Base-by-base conservation (phyloP, 1,140 invertebrate species). In the Drosophila bocki region DNA sequence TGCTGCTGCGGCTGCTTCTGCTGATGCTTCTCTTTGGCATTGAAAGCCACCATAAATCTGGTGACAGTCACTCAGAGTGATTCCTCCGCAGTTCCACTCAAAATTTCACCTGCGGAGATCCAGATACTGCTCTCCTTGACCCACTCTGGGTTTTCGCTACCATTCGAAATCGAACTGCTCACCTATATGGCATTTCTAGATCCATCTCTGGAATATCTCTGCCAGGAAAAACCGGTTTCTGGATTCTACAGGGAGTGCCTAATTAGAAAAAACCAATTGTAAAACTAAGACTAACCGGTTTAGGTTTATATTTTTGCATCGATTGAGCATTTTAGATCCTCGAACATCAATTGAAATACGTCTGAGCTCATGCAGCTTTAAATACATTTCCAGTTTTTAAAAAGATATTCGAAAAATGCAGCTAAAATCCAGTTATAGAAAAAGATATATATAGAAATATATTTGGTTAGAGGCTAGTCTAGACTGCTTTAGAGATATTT, bases 21-120 rank as follows among this genome's bases (percentile, higher is more conserved):
- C 37, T 47, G 32, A 44, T 48, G 51, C 51, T 37, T 22, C 51
- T 63, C 68, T 82, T 70, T 88, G 84, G 71, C 84, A 88, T 87
- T 87, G 84, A 87, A 69, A 35, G 42, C 42, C 47, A 39, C 63
- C 33, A 64, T 67, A 42, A 60, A 48, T 32, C 62, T 50, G 61
- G 29, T 74, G 51, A 63, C 48, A 45, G 65, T 70, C 57, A 62
- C 61, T 48, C 47, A 77, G 41, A 59, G 39, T 51, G 22, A 32
- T 47, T 35, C 22, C 26, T 50, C 48, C 13, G 53, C 51, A 65
- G 45, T 47, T 63, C 19, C 42, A 65, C 81, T 76, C 68, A 47
- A 78, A 78, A 84, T 88, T 88, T 88, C 84, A 88, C 85, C 84
- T 78, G 68, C 19, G 44, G 58, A 62, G 45, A 76, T 84, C 48